Percentiles rank a stretch among this genome's conserved stretches.
These are phyloP conservation scores for Gallinago stenura DNA, from an alignment of 2,797 vertebrate genomes.

Conservation along the genomic window DNA sequence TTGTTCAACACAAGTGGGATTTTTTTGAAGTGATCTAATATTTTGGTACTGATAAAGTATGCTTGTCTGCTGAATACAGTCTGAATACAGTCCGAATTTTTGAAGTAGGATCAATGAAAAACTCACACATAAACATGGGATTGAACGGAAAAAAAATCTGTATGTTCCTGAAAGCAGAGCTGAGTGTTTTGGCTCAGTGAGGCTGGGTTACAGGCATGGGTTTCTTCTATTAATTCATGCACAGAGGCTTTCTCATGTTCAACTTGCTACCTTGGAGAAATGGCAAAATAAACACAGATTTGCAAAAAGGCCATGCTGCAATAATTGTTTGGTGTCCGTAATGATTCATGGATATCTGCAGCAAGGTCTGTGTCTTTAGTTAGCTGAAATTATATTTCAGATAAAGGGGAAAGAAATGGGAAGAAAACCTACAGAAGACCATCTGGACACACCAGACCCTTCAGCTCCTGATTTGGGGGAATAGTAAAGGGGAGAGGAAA, in stretches of 20 bases:
- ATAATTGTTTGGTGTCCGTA: neutral
- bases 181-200: neutral
- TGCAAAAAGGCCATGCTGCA: neutral
- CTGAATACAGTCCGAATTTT: neutral
- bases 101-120: neutral
- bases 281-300: neutral
- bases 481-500: neutral
- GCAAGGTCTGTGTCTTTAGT: neutral
- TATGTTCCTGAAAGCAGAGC: conserved; percentile 39
- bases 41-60: neutral
- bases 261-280: neutral
- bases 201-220: neutral
- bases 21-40: neutral
- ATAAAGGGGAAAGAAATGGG: neutral
- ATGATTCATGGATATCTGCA: neutral
- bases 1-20: neutral
- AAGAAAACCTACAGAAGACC: neutral
- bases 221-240: neutral
- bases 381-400: neutral
- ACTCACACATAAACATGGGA: neutral
- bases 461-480: neutral
- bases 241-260: neutral
- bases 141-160: neutral
- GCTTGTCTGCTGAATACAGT: neutral
- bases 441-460: neutral